A percentile compares a stretch with the other conserved stretches of the same genome.
These are phyloP conservation scores for Cephonodes hylas DNA, from an alignment of 2,888 invertebrate species.

Conservation along the genomic window DNA sequence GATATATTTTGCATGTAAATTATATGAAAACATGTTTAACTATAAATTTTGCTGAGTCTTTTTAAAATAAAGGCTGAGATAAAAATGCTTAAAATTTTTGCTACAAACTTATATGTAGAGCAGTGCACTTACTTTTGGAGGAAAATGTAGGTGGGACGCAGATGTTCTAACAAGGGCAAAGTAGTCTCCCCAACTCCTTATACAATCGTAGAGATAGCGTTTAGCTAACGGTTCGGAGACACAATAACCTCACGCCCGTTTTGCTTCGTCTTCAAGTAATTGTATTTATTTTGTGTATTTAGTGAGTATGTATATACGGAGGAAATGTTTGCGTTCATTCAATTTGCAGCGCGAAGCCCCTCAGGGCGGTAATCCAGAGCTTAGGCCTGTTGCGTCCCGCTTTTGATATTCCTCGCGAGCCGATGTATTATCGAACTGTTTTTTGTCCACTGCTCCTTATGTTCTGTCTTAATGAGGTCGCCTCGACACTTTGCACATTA, in stretches of 20 bases:
- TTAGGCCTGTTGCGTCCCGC: conserved; percentile 71
- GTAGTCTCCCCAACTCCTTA: background rate
- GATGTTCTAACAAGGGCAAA: background rate
- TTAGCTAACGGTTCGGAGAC: background rate
- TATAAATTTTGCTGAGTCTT: background rate
- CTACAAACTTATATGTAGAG: background rate
- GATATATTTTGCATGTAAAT: background rate
- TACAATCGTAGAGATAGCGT: background rate
- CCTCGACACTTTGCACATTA: background rate
- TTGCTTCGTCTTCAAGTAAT: conserved; percentile 32
- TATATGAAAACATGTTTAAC: background rate
- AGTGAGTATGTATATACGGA: conserved; percentile 32
- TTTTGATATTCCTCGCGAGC: conserved; percentile 47
- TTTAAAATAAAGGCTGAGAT: background rate
- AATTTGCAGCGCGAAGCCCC: conserved; percentile 74
- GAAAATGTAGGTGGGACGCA: background rate
- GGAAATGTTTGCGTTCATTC: conserved; percentile 68
- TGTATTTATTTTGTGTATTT: conserved; percentile 50
- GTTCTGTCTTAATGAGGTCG: conserved; percentile 5
- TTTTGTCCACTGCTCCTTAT: conserved; percentile 33
- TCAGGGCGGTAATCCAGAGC: conserved; percentile 69
- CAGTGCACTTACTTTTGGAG: background rate
- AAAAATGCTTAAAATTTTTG: background rate
- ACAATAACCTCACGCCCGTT: background rate
- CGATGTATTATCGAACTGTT: conserved; percentile 26